These are phyloP conservation scores for Dinocampus coccinellae DNA, from an alignment of 2,888 invertebrate genomes.

Conservation along the genomic window DNA sequence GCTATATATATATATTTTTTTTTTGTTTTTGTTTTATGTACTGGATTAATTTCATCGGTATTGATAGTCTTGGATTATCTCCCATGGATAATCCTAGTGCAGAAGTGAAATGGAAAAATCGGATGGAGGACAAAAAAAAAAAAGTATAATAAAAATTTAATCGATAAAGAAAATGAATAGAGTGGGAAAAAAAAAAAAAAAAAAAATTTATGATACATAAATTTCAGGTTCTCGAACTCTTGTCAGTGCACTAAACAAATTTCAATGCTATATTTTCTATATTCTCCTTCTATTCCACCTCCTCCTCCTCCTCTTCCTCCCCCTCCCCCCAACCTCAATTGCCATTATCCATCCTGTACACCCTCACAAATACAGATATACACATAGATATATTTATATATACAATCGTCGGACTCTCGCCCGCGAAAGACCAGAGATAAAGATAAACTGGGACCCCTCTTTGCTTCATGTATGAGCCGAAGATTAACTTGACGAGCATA, in stretches of 20 bases:
- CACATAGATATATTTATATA: not conserved
- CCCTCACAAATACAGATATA: not conserved
- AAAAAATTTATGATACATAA: too few relatives aligned
- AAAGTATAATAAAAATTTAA: not conserved
- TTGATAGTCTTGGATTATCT: not conserved
- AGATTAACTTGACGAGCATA: slow-evolving; percentile 60
- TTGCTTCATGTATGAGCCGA: slow-evolving; percentile 50
- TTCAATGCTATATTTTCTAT: not conserved
- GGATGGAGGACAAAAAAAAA: not conserved
- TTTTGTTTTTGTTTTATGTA: slow-evolving; percentile 1
- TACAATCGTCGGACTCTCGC: slow-evolving; percentile 39
- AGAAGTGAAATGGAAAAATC: slow-evolving; percentile 1
- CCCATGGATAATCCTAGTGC: not conserved
- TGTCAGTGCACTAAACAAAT: slow-evolving; percentile 25
- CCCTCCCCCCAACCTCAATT: too few relatives aligned
- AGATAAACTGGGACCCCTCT: slow-evolving; percentile 58
- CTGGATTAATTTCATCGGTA: not conserved
- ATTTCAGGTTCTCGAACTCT: slow-evolving; percentile 14
- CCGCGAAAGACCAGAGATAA: slow-evolving; percentile 57
- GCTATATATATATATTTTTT: not conserved
- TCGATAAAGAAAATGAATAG: not conserved
- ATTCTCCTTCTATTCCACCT: too few relatives aligned
- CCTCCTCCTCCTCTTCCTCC: too few relatives aligned
- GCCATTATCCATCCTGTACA: too few relatives aligned
- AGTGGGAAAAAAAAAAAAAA: not conserved